Percentiles rank a stretch among this genome's conserved stretches.
Evolutionary conservation across 35 echinoderm and acorn worm genomes (phyloP).

Genomic region (Heliocidaris erythrogramma): DNA sequence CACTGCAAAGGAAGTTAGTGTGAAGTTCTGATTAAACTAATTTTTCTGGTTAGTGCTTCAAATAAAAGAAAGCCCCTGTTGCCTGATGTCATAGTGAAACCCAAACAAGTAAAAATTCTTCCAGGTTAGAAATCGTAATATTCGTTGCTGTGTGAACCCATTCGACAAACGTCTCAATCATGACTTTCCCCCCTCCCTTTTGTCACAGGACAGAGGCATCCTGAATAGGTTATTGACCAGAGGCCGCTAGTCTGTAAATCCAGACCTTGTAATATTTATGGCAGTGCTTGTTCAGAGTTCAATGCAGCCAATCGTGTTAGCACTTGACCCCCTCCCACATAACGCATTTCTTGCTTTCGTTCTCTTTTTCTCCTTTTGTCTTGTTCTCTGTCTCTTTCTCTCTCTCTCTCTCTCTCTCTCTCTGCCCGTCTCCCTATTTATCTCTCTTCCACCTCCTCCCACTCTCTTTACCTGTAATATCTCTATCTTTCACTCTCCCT

Average conservation of each 20-base stretch:
- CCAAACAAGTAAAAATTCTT: neutral
- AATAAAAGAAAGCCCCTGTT: neutral
- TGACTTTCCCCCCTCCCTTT: conserved; percentile 35
- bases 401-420: too few species aligned
- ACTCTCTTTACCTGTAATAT: too few species aligned
- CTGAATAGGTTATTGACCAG: conserved; percentile 31
- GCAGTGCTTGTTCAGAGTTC: neutral
- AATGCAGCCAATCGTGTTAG: neutral
- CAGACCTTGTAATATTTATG: neutral
- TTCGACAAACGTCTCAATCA: neutral
- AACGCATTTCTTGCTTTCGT: neutral
- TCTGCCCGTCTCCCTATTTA: too few species aligned
- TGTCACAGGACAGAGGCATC: conserved; percentile 9
- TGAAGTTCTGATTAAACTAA: too few species aligned
- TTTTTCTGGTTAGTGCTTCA: neutral
- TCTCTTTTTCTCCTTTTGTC: neutral
- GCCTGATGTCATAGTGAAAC: neutral
- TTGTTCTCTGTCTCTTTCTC: neutral
- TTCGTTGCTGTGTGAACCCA: neutral
- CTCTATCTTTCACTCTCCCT: too few species aligned
- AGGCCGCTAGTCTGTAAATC: neutral
- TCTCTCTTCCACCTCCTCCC: too few species aligned
- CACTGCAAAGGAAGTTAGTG: too few species aligned
- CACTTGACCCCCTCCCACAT: neutral
- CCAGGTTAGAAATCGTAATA: neutral